phyloP scores from a whole-genome alignment of 2,113 vertebrate genomes.

The Cettia cetti region DNA sequence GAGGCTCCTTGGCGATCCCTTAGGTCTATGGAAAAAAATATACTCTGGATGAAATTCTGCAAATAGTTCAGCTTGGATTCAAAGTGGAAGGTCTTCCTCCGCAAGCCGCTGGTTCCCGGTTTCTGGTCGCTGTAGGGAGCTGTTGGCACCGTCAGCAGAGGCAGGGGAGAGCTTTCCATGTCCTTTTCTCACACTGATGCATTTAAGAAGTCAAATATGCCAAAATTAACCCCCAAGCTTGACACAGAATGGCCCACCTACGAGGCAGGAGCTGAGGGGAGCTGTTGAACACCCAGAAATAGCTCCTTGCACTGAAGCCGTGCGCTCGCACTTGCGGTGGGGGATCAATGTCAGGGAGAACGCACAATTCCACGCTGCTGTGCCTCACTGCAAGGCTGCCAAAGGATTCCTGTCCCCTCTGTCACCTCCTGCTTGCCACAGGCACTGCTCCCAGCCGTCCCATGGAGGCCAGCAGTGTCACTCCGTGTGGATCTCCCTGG shows the following conservation, averaged over 20 bases:
- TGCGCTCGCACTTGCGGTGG: conserved; percentile 74
- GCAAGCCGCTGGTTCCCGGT: conserved; percentile 83
- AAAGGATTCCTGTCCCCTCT: not conserved
- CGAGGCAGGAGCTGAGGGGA: conserved; percentile 42
- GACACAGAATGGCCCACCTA: conserved; percentile 39
- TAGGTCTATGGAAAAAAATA: conserved; percentile 94
- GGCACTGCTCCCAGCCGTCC: not conserved
- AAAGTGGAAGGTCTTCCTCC: conserved; percentile 85
- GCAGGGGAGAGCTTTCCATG: conserved; percentile 86
- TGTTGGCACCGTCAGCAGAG: conserved; percentile 86
- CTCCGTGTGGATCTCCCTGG: not conserved
- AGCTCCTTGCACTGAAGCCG: conserved; percentile 76
- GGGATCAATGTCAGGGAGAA: conserved; percentile 84
- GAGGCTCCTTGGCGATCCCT: conserved; percentile 93
- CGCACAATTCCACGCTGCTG: not conserved
- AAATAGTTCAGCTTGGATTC: conserved; percentile 88
- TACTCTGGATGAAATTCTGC: conserved; percentile 94
- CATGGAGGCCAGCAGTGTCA: not conserved
- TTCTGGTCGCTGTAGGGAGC: conserved; percentile 88
- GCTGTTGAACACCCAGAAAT: conserved; percentile 73
- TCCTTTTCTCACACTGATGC: conserved; percentile 15
- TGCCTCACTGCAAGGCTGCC: not conserved
- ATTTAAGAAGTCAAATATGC: conserved; percentile 60
- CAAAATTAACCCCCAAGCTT: not conserved
- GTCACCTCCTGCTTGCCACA: not conserved